Percentiles rank a stretch among this genome's conserved stretches.
These are phyloP conservation scores for Anarhynchus alexandrinus DNA, from an alignment of 2,113 vertebrate genomes.

Conservation along the genomic window DNA sequence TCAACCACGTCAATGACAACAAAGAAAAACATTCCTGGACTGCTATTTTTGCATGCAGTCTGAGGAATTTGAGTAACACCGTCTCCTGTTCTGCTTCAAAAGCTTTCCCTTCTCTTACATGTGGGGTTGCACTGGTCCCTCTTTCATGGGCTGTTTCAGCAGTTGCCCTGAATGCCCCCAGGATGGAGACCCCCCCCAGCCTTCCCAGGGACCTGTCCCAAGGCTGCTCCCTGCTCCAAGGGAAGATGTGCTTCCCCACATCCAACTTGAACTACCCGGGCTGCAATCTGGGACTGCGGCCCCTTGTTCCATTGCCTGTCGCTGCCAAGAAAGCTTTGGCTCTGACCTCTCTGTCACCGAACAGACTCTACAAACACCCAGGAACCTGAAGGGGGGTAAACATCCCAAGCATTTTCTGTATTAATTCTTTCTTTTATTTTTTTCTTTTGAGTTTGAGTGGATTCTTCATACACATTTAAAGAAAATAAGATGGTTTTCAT, in stretches of 20 bases:
- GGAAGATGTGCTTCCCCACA: background rate
- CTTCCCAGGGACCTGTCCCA: background rate
- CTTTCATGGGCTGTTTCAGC: background rate
- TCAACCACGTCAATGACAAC: background rate
- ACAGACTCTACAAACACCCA: background rate
- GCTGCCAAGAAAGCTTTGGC: background rate
- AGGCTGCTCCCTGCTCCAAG: rapidly evolving
- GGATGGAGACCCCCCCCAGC: background rate
- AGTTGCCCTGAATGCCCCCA: rapidly evolving
- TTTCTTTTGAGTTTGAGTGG: background rate
- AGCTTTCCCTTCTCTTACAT: background rate
- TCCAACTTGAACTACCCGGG: background rate
- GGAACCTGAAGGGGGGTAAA: background rate
- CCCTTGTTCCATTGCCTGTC: rapidly evolving
- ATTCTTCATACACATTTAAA: background rate
- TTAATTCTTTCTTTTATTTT: background rate
- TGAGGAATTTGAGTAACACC: background rate
- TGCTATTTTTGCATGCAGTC: background rate
- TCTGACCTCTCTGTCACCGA: background rate
- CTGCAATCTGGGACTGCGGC: background rate
- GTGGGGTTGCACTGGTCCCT: background rate
- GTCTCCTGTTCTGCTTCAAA: background rate
- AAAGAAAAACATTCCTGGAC: background rate
- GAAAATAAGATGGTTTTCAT: background rate
- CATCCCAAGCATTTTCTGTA: background rate